These are phyloP conservation scores for Gambusia yucatana DNA, from an alignment of 2,797 vertebrate genomes.

Conservation along the genomic window DNA sequence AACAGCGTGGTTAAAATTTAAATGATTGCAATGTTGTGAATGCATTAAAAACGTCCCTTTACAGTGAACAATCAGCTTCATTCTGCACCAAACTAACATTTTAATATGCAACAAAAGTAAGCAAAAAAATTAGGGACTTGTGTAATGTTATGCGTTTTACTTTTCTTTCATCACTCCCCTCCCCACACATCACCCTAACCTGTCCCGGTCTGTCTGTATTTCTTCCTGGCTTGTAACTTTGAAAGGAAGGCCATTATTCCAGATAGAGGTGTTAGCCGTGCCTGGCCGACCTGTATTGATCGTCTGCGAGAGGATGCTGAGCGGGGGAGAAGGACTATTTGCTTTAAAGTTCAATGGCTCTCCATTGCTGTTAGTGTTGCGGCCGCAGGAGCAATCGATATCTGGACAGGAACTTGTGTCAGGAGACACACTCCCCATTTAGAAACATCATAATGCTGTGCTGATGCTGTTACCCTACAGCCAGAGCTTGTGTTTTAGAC, in stretches of 20 bases:
- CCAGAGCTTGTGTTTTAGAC: constrained; percentile 60
- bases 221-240: constrained; percentile 68
- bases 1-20: not conserved
- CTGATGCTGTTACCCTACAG: constrained; percentile 69
- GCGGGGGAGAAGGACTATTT: constrained; percentile 82
- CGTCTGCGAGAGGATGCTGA: constrained; percentile 73
- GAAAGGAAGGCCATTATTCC: constrained; percentile 68
- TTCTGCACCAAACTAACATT: not conserved
- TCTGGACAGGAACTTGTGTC: constrained; percentile 79
- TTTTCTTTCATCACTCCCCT: constrained; percentile 8
- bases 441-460: constrained; percentile 82
- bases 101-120: constrained; percentile 1
- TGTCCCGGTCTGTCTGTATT: constrained; percentile 37
- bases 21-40: not conserved
- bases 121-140: not conserved
- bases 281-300: constrained; percentile 71
- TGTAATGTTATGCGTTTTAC: not conserved
- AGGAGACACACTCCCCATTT: constrained; percentile 81
- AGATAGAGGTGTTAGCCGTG: constrained; percentile 77
- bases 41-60: not conserved
- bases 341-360: constrained; percentile 83
- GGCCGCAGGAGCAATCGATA: constrained; percentile 75
- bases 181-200: constrained; percentile 13
- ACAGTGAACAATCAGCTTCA: not conserved
- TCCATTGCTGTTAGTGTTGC: constrained; percentile 79